A percentile compares a stretch with the other conserved stretches of the same genome.
phyloP scores from a whole-genome alignment of 64 coral and sea anemone genomes.

The Anthopleura sola region DNA sequence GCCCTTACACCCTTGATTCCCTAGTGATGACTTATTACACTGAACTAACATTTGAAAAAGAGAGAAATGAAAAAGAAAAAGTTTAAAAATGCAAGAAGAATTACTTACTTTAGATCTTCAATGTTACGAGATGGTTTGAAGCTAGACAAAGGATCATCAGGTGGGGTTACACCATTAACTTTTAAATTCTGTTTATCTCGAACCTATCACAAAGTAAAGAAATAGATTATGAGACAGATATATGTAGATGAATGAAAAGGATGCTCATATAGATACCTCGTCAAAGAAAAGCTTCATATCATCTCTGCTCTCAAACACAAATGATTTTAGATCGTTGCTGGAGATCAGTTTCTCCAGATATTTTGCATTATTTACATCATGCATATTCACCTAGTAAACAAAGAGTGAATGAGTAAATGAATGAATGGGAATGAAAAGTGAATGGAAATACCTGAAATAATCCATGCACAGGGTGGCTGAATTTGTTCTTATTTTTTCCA shows the following conservation, averaged over 20 bases:
- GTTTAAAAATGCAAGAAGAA: background rate
- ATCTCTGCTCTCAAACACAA: conserved; percentile 96
- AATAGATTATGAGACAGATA: background rate
- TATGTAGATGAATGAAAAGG: background rate
- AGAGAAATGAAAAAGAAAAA: no score
- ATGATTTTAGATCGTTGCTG: conserved; percentile 74
- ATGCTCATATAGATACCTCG: conserved; percentile 47
- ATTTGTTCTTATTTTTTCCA: no score
- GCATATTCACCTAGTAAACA: conserved; percentile 75
- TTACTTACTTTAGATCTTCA: conserved; percentile 72
- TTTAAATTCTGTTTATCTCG: conserved; percentile 76
- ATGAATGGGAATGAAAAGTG: background rate
- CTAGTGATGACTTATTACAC: no score
- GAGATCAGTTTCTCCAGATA: conserved; percentile 81
- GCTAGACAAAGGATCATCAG: conserved; percentile 62
- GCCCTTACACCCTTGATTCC: background rate
- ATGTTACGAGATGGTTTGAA: conserved; percentile 67
- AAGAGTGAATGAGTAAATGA: background rate
- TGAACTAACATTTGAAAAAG: no score
- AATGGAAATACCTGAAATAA: no score
- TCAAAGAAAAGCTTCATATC: conserved; percentile 85
- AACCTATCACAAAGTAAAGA: conserved; percentile 33
- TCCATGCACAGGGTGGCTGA: no score
- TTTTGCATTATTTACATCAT: conserved; percentile 67
- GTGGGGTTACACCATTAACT: conserved; percentile 91